A percentile compares a stretch with the other conserved stretches of the same genome.
Evolutionary conservation across 2,113 vertebrate species (phyloP).

Genomic region (Trinectes maculatus): DNA sequence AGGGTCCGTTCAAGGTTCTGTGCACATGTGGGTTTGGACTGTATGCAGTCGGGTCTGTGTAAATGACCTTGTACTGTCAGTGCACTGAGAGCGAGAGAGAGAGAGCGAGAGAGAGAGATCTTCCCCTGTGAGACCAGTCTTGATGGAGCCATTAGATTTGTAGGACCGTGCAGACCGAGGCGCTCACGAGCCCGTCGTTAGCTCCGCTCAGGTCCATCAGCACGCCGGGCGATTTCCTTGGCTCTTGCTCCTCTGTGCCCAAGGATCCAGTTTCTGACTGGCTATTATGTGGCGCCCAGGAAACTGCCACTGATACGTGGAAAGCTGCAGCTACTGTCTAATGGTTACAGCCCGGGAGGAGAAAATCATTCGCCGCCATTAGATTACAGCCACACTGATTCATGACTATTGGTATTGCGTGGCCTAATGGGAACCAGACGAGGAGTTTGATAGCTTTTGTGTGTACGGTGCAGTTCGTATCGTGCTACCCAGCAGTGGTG

Average conservation of each 20-base stretch:
- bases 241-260: conserved; percentile 56
- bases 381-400: conserved; percentile 82
- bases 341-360: conserved; percentile 81
- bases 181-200: conserved; percentile 63
- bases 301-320: conserved; percentile 71
- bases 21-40: background rate
- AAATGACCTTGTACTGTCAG: conserved; percentile 44
- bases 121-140: conserved; percentile 6
- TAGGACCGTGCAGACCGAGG: conserved; percentile 15
- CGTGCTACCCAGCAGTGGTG: conserved; percentile 46
- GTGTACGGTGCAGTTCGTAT: conserved; percentile 49
- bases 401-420: conserved; percentile 72
- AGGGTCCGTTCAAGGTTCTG: conserved; percentile 11
- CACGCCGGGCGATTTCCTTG: conserved; percentile 66
- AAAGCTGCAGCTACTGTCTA: conserved; percentile 75
- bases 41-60: background rate
- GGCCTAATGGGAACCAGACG: conserved; percentile 77
- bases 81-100: background rate
- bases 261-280: conserved; percentile 76
- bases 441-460: conserved; percentile 68
- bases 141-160: conserved; percentile 12
- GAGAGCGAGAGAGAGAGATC: conserved; percentile 7
- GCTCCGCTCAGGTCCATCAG: conserved; percentile 54
- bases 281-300: conserved; percentile 80
- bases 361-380: conserved; percentile 83